Base-by-base conservation (phyloP, 2,113 vertebrate genomes). In the Coptodon bakossiorum region DNA sequence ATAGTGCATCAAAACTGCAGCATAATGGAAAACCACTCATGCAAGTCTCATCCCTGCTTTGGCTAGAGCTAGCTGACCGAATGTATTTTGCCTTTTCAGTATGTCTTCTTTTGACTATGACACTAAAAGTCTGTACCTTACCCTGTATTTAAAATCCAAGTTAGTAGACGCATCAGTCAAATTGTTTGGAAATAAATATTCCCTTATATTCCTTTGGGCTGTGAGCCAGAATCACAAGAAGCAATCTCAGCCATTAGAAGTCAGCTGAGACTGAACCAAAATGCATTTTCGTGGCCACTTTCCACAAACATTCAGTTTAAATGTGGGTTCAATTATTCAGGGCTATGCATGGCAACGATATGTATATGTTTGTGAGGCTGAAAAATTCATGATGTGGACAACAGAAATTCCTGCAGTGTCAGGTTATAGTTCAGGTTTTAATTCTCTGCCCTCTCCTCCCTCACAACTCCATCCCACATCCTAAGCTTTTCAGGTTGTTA, bases 311-410 rank as follows among this genome's bases (percentile, higher is more conserved):
- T 82, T 84, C 22, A 14, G 36, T 83, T 85, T 81, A 83, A 92
- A 84, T 79, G 63, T 73, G 19, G 54, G 3, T 81, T 87, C 27
- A 84, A 85, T 93, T 85, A 83, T 86, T 85, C 50, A 90, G 78
- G 24, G 38, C 16, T 3, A 10, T 57, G 61, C 7, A 40, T 68
- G 85, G 34, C 34, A 79, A 45, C 43, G 43, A n/a, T 38, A 43
- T 78, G 48, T 59, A 68, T 78, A 45, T 43, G 59, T 54, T 53
- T 83, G 53, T 63, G 27, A 2, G 6, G n/a, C n/a, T 82, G 12
- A 63, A 81, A 27, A 78, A 79, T 90, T 82, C 80, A 79, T 68
- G 66, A 89, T 78, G 81, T 54, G 27, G 48, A 73, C 61, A 87
- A 85, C 84, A 76, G 7, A 83, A 78, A 81, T 63, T 29, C 6